Evolutionary conservation across 2,797 vertebrate genomes (phyloP).

Genomic region (Platyrinchus mystaceus): DNA sequence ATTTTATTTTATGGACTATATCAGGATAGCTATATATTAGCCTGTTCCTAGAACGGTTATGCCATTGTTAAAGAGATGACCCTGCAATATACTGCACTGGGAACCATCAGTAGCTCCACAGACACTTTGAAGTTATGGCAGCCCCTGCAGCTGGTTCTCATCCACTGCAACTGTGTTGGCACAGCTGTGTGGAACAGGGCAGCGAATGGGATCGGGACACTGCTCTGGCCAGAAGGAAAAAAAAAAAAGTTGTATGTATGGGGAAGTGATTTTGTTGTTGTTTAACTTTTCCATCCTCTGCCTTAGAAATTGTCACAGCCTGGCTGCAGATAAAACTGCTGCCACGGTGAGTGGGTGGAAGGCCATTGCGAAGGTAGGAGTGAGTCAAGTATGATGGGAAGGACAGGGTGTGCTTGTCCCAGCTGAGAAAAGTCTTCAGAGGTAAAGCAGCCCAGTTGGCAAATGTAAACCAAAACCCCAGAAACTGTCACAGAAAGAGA

Average conservation of each 20-base stretch:
- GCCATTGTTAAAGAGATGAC: neutral
- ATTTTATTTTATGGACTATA: neutral
- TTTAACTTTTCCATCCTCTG: neutral
- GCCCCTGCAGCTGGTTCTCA: neutral
- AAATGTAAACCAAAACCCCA: neutral
- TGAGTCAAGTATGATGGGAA: rapidly evolving
- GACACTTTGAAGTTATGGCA: neutral
- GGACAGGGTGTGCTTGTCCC: neutral
- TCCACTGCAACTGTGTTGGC: neutral
- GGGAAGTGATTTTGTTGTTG: too few species aligned
- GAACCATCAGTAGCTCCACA: neutral
- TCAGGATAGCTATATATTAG: neutral
- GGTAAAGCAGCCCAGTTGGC: neutral
- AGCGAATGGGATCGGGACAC: neutral
- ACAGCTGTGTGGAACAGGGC: neutral
- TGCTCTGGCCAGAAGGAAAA: neutral
- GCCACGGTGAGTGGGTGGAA: neutral
- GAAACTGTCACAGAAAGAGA: neutral
- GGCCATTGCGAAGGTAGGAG: rapidly evolving
- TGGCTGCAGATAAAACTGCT: neutral
- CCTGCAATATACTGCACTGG: neutral
- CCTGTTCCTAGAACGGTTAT: neutral
- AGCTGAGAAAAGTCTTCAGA: neutral
- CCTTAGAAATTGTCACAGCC: neutral
- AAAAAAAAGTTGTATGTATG: too few species aligned